A percentile compares a stretch with the other conserved stretches of the same genome.
These are phyloP conservation scores for Geopemphigus sp. DNA, from an alignment of 1,140 invertebrate species.

Conservation along the genomic window DNA sequence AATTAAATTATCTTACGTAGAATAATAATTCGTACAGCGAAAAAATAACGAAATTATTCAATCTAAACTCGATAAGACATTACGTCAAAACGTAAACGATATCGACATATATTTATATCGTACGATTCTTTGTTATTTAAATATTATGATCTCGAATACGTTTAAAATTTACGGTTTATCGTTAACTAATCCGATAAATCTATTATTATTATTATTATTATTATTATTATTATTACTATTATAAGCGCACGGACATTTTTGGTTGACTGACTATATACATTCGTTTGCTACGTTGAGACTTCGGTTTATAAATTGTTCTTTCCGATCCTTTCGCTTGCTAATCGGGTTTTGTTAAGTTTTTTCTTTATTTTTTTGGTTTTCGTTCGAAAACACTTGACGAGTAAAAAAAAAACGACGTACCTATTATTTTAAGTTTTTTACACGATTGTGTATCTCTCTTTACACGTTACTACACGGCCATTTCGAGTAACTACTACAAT, in stretches of 20 bases:
- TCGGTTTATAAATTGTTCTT: too few species aligned
- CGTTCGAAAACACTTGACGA: too few species aligned
- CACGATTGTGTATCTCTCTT: too few species aligned
- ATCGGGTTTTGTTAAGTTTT: too few species aligned
- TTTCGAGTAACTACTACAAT: too few species aligned
- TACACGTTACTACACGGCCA: too few species aligned
- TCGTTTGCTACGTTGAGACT: too few species aligned
- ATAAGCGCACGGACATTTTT: not conserved
- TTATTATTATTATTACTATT: not conserved
- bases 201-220: not conserved
- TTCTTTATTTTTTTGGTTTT: too few species aligned
- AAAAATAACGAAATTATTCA: not conserved
- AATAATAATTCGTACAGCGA: not conserved
- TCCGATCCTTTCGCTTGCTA: too few species aligned
- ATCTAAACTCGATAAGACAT: not conserved
- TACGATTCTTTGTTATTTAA: not conserved
- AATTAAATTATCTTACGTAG: not conserved
- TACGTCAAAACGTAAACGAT: not conserved
- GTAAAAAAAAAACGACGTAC: too few species aligned
- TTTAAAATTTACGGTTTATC: slow-evolving; percentile 13
- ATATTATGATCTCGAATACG: slow-evolving; percentile 25
- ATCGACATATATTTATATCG: not conserved
- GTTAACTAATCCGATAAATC: slow-evolving; percentile 13
- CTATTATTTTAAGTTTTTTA: too few species aligned
- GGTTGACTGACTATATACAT: not conserved